Base-by-base conservation (phyloP, 92 coral and sea anemone species). In the Ricordea florida region DNA sequence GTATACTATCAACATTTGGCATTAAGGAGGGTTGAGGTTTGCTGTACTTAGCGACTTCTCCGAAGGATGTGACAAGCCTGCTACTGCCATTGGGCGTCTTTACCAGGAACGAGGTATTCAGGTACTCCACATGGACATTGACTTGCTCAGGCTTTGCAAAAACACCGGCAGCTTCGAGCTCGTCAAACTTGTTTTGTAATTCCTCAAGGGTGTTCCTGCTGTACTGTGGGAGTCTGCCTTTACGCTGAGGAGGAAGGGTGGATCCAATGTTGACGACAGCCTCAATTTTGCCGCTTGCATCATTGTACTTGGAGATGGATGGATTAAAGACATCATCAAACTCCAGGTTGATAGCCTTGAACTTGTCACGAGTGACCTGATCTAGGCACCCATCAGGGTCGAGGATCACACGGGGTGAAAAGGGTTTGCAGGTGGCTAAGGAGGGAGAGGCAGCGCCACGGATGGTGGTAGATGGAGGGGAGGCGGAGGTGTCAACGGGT, bases 91-190 rank as follows among this genome's bases (percentile, higher is more conserved):
- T 59, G 28, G 72, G 80, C 28, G 58, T 56, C 49, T 79, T 79
- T 16, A 79, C 85, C 10, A 59, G 72, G 27, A 70, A 44, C 34
- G 68, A 66, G 36, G 40, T 79, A 52, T 57, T 58, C 77, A 63
- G 32, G 58, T 66, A 62, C 52, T 78, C 62, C 6, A 69, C 73
- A 1, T 70, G 72, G 22, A 58, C 73, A n/a, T 82, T 82, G 45
- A 57, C 78, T 35, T 64, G 83, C 28, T 82, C 77, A 20, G 74
- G 89, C 55, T 83, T 76, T 5, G 84, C 78, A 23, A 82, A 52
- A 5, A 74, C 57, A 3, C 80, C 17, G 10, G 80, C 60, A 23
- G 78, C 53, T 15, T 67, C 66, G 17, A 80, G 56, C 56, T 74
- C 69, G 27, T 74, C 55, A 18, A 82, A 82, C 57, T 53, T 72